phyloP scores from a whole-genome alignment of 2,888 invertebrate species.

The Nymphalis polychloros region DNA sequence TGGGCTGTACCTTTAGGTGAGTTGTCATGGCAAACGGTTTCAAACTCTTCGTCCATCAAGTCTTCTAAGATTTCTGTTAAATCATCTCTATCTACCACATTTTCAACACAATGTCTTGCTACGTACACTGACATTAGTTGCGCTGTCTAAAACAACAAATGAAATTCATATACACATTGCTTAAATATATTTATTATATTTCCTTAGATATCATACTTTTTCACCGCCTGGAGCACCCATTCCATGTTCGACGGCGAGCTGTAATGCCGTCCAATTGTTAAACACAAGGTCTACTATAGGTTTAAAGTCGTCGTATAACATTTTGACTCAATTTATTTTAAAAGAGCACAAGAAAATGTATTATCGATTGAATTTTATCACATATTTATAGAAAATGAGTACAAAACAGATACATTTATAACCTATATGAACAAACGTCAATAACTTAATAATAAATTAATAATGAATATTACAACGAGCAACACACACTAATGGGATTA shows the following conservation, averaged over 20 bases:
- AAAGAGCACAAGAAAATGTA: constrained; percentile 4
- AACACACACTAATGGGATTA: background rate
- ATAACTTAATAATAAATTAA: constrained; percentile 9
- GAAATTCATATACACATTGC: too few species aligned
- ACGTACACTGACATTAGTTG: constrained; percentile 84
- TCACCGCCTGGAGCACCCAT: constrained; percentile 87
- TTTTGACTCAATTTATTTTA: constrained; percentile 40
- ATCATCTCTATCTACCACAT: constrained; percentile 82
- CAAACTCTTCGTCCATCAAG: constrained; percentile 87
- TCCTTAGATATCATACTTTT: constrained; percentile 71
- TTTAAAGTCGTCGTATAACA: constrained; percentile 80
- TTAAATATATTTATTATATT: background rate
- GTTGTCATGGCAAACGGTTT: constrained; percentile 86
- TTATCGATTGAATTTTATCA: constrained; percentile 21
- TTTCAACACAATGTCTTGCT: constrained; percentile 83
- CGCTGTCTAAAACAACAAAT: constrained; percentile 75
- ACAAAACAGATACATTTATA: constrained; percentile 22
- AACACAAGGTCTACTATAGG: constrained; percentile 85
- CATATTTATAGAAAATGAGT: constrained; percentile 26
- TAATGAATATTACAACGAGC: background rate
- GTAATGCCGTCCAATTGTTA: constrained; percentile 87
- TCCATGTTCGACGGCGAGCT: constrained; percentile 87
- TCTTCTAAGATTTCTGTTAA: constrained; percentile 85
- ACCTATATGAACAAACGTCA: constrained; percentile 19
- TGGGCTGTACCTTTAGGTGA: constrained; percentile 81